These are phyloP conservation scores for Ptychoptera contaminata DNA, from an alignment of 2,888 invertebrate genomes.

Conservation along the genomic window DNA sequence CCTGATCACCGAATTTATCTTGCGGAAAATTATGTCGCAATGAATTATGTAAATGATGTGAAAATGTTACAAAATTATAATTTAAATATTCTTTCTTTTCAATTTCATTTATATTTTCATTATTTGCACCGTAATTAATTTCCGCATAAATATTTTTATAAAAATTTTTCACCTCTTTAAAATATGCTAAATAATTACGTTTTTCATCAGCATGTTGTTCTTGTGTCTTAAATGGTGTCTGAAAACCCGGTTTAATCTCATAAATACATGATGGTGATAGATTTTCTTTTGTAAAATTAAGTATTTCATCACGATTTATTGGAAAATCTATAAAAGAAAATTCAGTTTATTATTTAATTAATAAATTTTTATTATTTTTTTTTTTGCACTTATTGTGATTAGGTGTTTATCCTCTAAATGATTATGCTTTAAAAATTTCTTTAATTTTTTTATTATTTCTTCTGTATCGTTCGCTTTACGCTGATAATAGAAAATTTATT, in stretches of 20 bases:
- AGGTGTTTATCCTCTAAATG: constrained; percentile 10
- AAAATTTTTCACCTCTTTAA: constrained; percentile 7
- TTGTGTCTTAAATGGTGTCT: constrained; percentile 5
- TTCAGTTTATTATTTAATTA: background rate
- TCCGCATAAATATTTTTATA: constrained; percentile 4
- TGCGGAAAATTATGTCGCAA: too few species aligned
- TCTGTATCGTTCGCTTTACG: background rate
- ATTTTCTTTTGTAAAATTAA: constrained; percentile 6
- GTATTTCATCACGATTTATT: constrained; percentile 8
- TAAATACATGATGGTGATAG: constrained; percentile 8
- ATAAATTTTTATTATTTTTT: background rate
- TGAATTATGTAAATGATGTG: too few species aligned
- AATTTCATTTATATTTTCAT: too few species aligned
- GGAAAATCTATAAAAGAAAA: constrained; percentile 12
- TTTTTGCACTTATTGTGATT: constrained; percentile 12
- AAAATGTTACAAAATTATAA: too few species aligned
- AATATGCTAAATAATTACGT: background rate
- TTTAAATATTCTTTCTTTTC: too few species aligned
- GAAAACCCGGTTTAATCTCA: constrained; percentile 4
- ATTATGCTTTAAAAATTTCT: constrained; percentile 7
- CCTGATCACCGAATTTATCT: too few species aligned
- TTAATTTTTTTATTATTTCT: constrained; percentile 7
- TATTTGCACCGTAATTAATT: constrained; percentile 3
- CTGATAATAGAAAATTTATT: background rate
- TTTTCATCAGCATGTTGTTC: background rate